A percentile compares a stretch with the other conserved stretches of the same genome.
Evolutionary conservation across 2,888 invertebrate species (phyloP).

Genomic region (Drosophila longiperda): DNA sequence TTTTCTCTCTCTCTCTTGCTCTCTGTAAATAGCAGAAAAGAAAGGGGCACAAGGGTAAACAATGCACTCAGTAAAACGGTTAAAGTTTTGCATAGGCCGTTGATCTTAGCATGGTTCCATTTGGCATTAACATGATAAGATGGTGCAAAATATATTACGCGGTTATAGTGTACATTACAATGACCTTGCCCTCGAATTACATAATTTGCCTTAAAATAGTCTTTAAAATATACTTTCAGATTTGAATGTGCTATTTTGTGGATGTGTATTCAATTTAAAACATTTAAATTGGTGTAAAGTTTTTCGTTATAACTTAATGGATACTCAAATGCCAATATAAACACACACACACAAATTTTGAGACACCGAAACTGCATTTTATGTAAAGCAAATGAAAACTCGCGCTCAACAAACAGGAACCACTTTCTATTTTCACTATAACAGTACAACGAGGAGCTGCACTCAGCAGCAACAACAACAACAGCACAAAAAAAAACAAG

Average conservation of each 20-base stretch:
- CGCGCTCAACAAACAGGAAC: slow-evolving; percentile 79
- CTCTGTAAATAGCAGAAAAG: slow-evolving; percentile 70
- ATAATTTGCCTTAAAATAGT: background rate
- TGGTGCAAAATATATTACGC: slow-evolving; percentile 6
- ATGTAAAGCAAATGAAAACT: slow-evolving; percentile 79
- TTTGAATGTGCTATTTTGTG: background rate
- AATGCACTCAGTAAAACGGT: slow-evolving; percentile 57
- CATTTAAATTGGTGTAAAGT: background rate
- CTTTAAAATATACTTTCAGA: background rate
- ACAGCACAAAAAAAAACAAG: slow-evolving; percentile 28
- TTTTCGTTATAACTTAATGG: background rate
- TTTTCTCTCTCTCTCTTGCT: slow-evolving; percentile 16
- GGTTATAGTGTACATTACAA: background rate
- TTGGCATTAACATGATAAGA: slow-evolving; percentile 30
- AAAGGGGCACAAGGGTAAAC: slow-evolving; percentile 79
- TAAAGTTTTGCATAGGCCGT: slow-evolving; percentile 46
- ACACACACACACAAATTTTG: slow-evolving; percentile 23
- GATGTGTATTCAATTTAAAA: background rate
- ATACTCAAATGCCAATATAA: slow-evolving; percentile 43
- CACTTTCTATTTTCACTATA: slow-evolving; percentile 85
- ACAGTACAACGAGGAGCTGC: slow-evolving; percentile 69
- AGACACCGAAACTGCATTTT: slow-evolving; percentile 66
- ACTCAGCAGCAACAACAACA: slow-evolving; percentile 20
- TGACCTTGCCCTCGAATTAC: slow-evolving; percentile 22
- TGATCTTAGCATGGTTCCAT: slow-evolving; percentile 12